phyloP scores from a whole-genome alignment of 1,140 invertebrate species.

The Drosophila funebris region DNA sequence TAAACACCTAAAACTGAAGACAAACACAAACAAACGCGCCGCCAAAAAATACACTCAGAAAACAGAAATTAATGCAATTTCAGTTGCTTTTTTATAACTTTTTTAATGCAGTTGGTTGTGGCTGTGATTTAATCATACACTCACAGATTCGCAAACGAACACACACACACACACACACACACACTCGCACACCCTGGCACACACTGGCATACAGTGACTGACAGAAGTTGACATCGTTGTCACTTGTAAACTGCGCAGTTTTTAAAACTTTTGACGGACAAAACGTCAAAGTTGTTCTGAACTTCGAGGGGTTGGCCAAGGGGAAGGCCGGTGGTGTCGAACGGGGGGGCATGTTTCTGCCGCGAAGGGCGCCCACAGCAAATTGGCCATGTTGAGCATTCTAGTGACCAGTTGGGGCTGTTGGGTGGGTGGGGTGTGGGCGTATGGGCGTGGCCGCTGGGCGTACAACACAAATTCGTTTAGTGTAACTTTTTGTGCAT shows the following conservation, averaged over 20 bases:
- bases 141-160: constrained; percentile 21
- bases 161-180: neutral
- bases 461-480: constrained; percentile 67
- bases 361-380: constrained; percentile 51
- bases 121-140: constrained; percentile 68
- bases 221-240: constrained; percentile 48
- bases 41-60: constrained; percentile 18
- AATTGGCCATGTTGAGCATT: constrained; percentile 70
- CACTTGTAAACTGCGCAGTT: constrained; percentile 57
- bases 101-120: constrained; percentile 70
- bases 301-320: neutral
- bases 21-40: constrained; percentile 64
- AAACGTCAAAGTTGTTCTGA: constrained; percentile 68
- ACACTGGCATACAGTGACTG: constrained; percentile 1
- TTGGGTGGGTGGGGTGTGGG: neutral
- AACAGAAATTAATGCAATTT: constrained; percentile 69
- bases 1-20: constrained; percentile 53
- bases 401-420: constrained; percentile 16
- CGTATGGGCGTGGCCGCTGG: neutral
- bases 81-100: constrained; percentile 59
- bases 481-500: constrained; percentile 50
- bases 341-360: constrained; percentile 13
- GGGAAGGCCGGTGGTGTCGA: neutral
- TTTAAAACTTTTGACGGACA: constrained; percentile 67
- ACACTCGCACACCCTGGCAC: constrained; percentile 9